Evolutionary conservation across 2,113 vertebrate species (phyloP).

Genomic region (Eira barbara): DNA sequence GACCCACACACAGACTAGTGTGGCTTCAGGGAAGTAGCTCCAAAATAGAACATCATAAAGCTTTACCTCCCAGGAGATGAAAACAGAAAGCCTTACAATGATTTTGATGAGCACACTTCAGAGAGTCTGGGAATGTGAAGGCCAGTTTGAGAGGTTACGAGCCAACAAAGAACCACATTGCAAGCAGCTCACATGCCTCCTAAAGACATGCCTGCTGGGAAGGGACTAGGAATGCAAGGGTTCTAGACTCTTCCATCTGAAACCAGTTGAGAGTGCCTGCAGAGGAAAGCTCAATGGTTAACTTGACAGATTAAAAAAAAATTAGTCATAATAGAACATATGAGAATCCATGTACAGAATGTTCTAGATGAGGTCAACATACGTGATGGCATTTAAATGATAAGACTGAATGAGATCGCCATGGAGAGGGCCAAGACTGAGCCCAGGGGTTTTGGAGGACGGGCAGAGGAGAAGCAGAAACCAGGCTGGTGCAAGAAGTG

Average conservation of each 20-base stretch:
- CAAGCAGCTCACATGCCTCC: not conserved
- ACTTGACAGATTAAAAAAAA: not conserved
- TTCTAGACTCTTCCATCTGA: not conserved
- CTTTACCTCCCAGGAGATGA: not conserved
- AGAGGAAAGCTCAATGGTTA: not conserved
- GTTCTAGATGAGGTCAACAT: not conserved
- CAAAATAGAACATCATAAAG: not conserved
- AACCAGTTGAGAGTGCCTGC: not conserved
- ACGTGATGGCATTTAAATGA: not conserved
- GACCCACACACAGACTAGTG: not conserved
- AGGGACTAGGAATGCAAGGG: not conserved
- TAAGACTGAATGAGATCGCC: not conserved
- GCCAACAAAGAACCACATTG: not conserved
- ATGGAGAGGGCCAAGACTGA: not conserved
- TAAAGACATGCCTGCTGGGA: not conserved
- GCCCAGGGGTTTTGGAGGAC: not conserved
- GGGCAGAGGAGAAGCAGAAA: not conserved
- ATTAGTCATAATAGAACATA: not conserved
- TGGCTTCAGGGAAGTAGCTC: not conserved
- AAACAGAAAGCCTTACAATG: not conserved
- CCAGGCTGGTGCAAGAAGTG: rapidly evolving
- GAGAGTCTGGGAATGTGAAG: not conserved
- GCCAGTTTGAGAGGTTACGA: not conserved
- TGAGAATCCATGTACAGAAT: not conserved
- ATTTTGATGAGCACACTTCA: not conserved